Percentiles rank a stretch among this genome's conserved stretches.
phyloP scores from a whole-genome alignment of 2,797 vertebrate genomes.

The Gastrophryne carolinensis region DNA sequence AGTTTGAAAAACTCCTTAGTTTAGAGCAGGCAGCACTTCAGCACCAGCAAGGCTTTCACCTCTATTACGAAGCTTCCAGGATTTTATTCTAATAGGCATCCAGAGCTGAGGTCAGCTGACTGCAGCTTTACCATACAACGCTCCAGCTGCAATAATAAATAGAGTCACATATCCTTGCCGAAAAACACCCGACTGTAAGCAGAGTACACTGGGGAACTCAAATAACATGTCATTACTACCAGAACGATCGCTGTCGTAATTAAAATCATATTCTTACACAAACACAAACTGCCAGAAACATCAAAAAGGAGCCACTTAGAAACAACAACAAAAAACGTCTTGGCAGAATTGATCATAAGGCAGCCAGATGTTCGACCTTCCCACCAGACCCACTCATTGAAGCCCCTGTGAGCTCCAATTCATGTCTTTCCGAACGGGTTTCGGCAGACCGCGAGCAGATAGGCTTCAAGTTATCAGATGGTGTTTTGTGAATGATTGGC shows the following conservation, averaged over 20 bases:
- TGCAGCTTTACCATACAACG: background rate
- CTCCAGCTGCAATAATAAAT: conserved; percentile 2
- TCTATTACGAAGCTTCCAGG: background rate
- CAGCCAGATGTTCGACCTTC: conserved; percentile 22
- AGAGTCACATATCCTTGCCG: background rate
- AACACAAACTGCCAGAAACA: background rate
- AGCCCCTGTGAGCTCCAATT: background rate
- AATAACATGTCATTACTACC: conserved; percentile 31
- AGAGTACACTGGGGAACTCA: background rate
- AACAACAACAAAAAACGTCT: background rate
- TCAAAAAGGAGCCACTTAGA: background rate
- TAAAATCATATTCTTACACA: conserved; percentile 1
- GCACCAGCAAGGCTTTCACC: no score
- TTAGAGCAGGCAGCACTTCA: no score
- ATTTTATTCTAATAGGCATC: background rate
- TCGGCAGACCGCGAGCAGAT: background rate
- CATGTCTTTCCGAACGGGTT: background rate
- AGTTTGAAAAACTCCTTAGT: no score
- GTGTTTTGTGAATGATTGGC: conserved; percentile 4
- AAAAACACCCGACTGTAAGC: background rate
- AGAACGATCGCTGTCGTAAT: conserved; percentile 1
- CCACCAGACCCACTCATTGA: background rate
- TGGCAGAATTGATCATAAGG: conserved; percentile 15
- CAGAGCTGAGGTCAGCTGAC: background rate
- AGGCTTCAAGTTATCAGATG: conserved; percentile 6